A percentile compares a stretch with the other conserved stretches of the same genome.
Evolutionary conservation across 2,113 vertebrate species (phyloP).

Genomic region (Notarius quadriscutis): DNA sequence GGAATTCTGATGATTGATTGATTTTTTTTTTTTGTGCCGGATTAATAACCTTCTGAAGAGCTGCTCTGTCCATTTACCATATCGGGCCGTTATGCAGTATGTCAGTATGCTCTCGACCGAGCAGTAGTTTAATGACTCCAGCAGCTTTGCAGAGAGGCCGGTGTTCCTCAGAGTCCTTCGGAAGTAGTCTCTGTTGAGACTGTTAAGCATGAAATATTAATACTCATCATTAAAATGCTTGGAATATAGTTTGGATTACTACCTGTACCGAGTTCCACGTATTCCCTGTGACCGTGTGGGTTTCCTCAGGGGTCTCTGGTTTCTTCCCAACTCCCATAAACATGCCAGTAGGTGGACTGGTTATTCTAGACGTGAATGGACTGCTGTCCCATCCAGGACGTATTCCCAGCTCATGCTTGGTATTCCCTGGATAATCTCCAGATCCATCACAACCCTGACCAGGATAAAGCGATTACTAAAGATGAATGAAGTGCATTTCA

Average conservation of each 20-base stretch:
- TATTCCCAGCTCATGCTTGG: neutral
- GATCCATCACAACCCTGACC: neutral
- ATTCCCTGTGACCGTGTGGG: neutral
- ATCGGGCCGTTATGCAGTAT: no score
- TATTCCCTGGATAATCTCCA: neutral
- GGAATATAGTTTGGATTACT: neutral
- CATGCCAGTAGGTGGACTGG: neutral
- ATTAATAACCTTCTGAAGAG: no score
- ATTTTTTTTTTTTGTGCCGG: no score
- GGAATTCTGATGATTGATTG: no score
- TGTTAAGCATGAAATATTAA: no score
- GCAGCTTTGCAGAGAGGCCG: no score
- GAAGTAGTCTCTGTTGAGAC: no score
- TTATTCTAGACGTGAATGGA: neutral
- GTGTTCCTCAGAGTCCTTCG: no score
- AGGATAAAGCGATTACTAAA: neutral
- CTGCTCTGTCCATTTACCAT: no score
- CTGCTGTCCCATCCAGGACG: neutral
- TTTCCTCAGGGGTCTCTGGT: neutral
- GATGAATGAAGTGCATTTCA: neutral
- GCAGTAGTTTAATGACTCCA: no score
- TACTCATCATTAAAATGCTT: no score
- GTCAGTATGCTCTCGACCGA: no score
- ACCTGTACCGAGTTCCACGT: neutral
- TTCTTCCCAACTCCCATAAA: neutral